A percentile compares a stretch with the other conserved stretches of the same genome.
phyloP scores from a whole-genome alignment of 1,140 invertebrate genomes.

The Gryon sp. region DNA sequence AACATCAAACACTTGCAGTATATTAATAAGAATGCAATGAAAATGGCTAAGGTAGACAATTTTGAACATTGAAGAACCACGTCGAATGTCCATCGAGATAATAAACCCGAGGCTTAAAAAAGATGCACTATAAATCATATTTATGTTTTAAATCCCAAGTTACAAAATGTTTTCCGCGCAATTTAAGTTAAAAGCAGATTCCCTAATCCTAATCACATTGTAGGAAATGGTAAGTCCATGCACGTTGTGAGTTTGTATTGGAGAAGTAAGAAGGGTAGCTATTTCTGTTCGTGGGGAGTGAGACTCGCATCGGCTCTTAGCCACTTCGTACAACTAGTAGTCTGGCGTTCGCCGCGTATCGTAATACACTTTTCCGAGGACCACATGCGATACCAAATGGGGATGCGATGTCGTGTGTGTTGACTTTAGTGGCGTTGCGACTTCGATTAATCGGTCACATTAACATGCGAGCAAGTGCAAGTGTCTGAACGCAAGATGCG shows the following conservation, averaged over 20 bases:
- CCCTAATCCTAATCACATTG: conserved; percentile 61
- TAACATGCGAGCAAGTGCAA: conserved; percentile 23
- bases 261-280: conserved; percentile 79
- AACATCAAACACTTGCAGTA: too few relatives aligned
- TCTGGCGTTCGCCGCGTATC: conserved; percentile 78
- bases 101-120: too few relatives aligned
- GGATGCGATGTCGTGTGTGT: conserved; percentile 44
- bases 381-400: conserved; percentile 61
- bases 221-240: conserved; percentile 55
- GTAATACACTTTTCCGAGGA: conserved; percentile 73
- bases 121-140: conserved; percentile 20
- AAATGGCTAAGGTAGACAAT: too few relatives aligned
- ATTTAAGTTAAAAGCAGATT: conserved; percentile 54
- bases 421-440: conserved; percentile 32
- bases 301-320: conserved; percentile 76
- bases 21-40: too few relatives aligned
- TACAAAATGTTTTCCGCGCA: conserved; percentile 26
- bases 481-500: conserved; percentile 10
- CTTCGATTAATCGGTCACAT: conserved; percentile 49
- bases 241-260: conserved; percentile 72
- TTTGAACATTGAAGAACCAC: too few relatives aligned
- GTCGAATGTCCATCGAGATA: too few relatives aligned
- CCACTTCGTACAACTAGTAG: conserved; percentile 76
- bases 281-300: conserved; percentile 78
- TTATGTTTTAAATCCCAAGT: conserved; percentile 26